Percentiles rank a stretch among this genome's conserved stretches.
Evolutionary conservation across 2,888 invertebrate species (phyloP).

Genomic region (Tolmerus cingulatus): DNA sequence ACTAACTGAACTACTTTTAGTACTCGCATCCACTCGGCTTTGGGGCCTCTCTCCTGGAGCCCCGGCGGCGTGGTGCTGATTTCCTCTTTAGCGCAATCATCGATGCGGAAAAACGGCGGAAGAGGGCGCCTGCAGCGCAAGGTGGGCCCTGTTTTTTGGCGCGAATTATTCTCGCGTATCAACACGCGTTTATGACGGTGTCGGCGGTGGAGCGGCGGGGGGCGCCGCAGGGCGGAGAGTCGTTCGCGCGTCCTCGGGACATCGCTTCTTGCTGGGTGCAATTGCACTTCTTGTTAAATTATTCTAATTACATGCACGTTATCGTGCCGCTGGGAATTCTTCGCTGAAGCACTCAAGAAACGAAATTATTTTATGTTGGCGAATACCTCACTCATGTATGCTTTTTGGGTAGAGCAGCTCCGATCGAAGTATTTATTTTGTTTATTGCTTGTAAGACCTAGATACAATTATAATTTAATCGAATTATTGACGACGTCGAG

Average conservation of each 20-base stretch:
- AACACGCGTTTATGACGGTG: background rate
- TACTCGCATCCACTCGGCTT: background rate
- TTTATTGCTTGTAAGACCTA: background rate
- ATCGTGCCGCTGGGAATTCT: background rate
- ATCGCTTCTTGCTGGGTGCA: background rate
- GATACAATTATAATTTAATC: background rate
- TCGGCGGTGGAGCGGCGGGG: background rate
- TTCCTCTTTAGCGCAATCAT: background rate
- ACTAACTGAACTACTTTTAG: background rate
- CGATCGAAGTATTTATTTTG: background rate
- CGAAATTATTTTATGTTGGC: background rate
- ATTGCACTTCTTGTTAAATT: constrained; percentile 17
- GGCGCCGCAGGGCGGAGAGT: background rate
- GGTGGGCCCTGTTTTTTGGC: background rate
- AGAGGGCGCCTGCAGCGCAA: background rate
- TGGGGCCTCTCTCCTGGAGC: background rate
- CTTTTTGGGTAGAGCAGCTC: background rate
- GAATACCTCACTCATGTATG: background rate
- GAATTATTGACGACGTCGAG: background rate
- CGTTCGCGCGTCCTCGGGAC: background rate
- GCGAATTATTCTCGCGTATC: constrained; percentile 24
- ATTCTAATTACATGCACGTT: constrained; percentile 8
- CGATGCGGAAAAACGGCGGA: background rate
- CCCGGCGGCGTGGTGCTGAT: background rate
- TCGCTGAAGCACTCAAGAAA: background rate